Evolutionary conservation across 2,113 vertebrate genomes (phyloP).

Genomic region (Notothenia coriiceps): DNA sequence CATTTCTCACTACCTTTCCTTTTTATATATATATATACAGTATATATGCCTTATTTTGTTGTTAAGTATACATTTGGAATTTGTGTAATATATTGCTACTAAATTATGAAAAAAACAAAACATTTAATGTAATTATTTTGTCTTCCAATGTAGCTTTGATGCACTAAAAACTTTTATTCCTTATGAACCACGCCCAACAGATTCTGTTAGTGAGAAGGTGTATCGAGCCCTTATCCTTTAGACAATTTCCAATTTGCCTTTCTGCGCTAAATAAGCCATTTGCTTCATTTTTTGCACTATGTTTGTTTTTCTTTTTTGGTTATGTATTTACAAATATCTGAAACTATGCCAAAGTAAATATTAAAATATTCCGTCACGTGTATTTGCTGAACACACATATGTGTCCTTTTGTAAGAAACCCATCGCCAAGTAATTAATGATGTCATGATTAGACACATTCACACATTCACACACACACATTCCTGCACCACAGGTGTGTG

Average conservation of each 20-base stretch:
- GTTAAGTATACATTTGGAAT: slow-evolving; percentile 84
- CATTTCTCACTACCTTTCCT: slow-evolving; percentile 69
- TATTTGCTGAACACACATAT: slow-evolving; percentile 44
- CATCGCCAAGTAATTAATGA: slow-evolving; percentile 13
- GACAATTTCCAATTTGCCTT: slow-evolving; percentile 64
- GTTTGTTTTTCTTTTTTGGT: slow-evolving; percentile 49
- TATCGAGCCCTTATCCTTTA: slow-evolving; percentile 41
- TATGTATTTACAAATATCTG: slow-evolving; percentile 40
- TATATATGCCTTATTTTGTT: slow-evolving; percentile 75
- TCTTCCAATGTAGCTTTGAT: slow-evolving; percentile 85
- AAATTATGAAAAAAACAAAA: slow-evolving; percentile 84
- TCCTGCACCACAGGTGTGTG: slow-evolving; percentile 70
- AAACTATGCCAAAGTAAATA: slow-evolving; percentile 38
- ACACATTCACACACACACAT: slow-evolving; percentile 46
- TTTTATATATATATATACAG: slow-evolving; percentile 58
- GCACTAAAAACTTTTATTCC: slow-evolving; percentile 85
- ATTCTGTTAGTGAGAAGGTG: slow-evolving; percentile 50
- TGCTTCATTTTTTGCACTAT: slow-evolving; percentile 79
- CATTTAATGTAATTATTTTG: slow-evolving; percentile 84
- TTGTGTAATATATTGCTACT: slow-evolving; percentile 88
- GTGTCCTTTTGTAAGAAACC: slow-evolving; percentile 48
- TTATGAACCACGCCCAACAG: slow-evolving; percentile 67
- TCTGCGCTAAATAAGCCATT: slow-evolving; percentile 62
- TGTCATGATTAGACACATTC: slow-evolving; percentile 24
- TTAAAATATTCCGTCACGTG: slow-evolving; percentile 31